Evolutionary conservation across 2,888 invertebrate genomes (phyloP), one percentile per base, ranked within the genome.

Genomic region (Mythimna loreyi): DNA sequence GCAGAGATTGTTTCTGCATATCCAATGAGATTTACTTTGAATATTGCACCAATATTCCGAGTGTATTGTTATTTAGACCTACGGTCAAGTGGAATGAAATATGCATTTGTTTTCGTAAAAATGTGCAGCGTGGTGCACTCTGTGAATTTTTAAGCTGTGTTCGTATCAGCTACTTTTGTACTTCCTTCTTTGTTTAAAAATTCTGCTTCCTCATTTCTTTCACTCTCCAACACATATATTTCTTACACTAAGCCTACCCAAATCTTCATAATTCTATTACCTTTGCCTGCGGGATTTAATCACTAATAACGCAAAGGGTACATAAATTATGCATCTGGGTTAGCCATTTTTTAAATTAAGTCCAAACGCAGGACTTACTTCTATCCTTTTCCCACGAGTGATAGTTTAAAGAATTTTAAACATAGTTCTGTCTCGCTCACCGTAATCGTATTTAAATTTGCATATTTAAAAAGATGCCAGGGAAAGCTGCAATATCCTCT

Each of bases 381-480:
- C 78, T 49, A 55, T 89, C 87, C 72, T 81, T 69, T 67, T 89
- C 82, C 3, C 66, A 52, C 88, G 47, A 28, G 30, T 58, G 25
- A 45, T 49, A 65, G 63, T 65, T 73, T 23, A 61, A 71, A 75
- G 55, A 62, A 25, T 61, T 62, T 74, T 72, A 73, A 70, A 76
- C 59, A 75, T 78, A 58, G 65, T 45, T 55, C 85, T 70, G 28
- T 89, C 89, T 80, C 87, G 67, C 74, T 90, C 85, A 55, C 72
- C 80, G 85, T 90, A 90, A 92, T 91, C 89, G 87, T 83, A 90
- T 92, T 90, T 87, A 89, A 90, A 92, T 92, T 91, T 92, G 89
- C 92, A 92, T 92, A 87, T 91, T 89, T 89, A 87, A 92, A 91
- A 90, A 91, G 89, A 82, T 85, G 82, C 78, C 74, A 75, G 79